Conservation (phyloP, 2,113 vertebrate species). For the Daubentonia madagascariensis region DNA sequence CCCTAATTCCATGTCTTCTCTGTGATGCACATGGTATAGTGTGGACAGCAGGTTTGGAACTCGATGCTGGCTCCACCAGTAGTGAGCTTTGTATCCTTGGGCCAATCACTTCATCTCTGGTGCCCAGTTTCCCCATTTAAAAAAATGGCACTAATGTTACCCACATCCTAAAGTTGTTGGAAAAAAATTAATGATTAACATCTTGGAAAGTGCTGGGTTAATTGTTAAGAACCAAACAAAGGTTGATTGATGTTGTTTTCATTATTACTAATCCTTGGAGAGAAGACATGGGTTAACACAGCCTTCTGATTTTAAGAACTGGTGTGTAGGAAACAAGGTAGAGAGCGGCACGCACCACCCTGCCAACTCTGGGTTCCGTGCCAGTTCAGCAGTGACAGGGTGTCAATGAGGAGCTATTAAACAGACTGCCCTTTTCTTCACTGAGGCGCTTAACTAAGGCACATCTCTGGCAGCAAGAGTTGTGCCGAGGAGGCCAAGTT, state of each 20-base stretch:
- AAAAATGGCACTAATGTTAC: background rate
- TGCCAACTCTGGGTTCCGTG: slow-evolving; percentile 69
- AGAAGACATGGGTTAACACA: slow-evolving; percentile 33
- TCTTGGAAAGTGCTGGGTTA: background rate
- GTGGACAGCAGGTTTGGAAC: background rate
- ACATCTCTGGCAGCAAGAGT: slow-evolving; percentile 67
- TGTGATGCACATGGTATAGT: background rate
- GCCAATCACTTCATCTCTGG: background rate
- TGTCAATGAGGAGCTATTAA: slow-evolving; percentile 78
- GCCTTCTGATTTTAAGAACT: slow-evolving; percentile 51
- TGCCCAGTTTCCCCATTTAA: background rate
- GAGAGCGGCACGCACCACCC: slow-evolving; percentile 1
- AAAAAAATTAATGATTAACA: background rate
- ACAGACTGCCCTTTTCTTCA: slow-evolving; percentile 80
- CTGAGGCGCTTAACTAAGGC: slow-evolving; percentile 57
- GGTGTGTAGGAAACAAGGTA: slow-evolving; percentile 69
- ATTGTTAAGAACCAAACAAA: background rate
- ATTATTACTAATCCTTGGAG: background rate
- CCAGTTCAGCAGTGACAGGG: slow-evolving; percentile 76
- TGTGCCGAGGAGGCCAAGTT: slow-evolving; percentile 62
- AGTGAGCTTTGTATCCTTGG: background rate
- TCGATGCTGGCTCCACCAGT: background rate
- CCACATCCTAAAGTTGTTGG: background rate
- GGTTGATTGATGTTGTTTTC: background rate
- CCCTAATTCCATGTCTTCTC: background rate